Evolutionary conservation across 2,797 vertebrate species (phyloP).

Genomic region (Eidolon dupreanum): DNA sequence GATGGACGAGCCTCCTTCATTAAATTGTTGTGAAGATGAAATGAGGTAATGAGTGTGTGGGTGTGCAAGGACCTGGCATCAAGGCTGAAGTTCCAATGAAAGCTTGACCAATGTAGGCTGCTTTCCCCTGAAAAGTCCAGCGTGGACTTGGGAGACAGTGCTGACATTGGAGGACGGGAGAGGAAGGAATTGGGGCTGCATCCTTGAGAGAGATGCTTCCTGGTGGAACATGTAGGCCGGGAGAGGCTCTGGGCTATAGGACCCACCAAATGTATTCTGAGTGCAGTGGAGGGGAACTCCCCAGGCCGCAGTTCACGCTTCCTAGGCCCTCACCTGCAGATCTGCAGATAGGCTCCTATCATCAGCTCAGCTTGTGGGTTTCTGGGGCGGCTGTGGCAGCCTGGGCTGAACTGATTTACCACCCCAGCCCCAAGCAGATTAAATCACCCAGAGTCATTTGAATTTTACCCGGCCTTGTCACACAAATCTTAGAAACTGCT

Average conservation of each 20-base stretch:
- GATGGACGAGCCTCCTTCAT: constrained; percentile 57
- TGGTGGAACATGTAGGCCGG: constrained; percentile 63
- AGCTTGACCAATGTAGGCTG: not conserved
- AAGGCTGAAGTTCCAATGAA: constrained; percentile 28
- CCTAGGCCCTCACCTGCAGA: constrained; percentile 83
- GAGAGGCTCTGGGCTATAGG: constrained; percentile 22
- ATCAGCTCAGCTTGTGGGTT: constrained; percentile 74
- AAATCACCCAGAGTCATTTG: constrained; percentile 87
- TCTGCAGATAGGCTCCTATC: constrained; percentile 82
- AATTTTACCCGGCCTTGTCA: constrained; percentile 87
- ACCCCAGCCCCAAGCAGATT: constrained; percentile 85
- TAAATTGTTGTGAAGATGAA: constrained; percentile 64
- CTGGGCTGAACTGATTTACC: constrained; percentile 85
- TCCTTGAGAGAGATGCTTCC: not conserved
- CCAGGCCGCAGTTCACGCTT: constrained; percentile 68
- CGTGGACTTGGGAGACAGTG: not conserved
- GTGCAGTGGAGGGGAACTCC: constrained; percentile 71
- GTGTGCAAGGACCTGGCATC: constrained; percentile 28
- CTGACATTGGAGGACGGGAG: accelerated
- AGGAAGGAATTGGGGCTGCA: not conserved
- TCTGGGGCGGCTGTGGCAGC: constrained; percentile 83
- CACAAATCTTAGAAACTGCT: constrained; percentile 86
- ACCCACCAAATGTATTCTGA: constrained; percentile 74
- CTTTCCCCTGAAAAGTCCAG: not conserved
- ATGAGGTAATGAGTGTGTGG: constrained; percentile 70